phyloP scores from a whole-genome alignment of 2,888 invertebrate genomes.

The Steinernema scapterisci region DNA sequence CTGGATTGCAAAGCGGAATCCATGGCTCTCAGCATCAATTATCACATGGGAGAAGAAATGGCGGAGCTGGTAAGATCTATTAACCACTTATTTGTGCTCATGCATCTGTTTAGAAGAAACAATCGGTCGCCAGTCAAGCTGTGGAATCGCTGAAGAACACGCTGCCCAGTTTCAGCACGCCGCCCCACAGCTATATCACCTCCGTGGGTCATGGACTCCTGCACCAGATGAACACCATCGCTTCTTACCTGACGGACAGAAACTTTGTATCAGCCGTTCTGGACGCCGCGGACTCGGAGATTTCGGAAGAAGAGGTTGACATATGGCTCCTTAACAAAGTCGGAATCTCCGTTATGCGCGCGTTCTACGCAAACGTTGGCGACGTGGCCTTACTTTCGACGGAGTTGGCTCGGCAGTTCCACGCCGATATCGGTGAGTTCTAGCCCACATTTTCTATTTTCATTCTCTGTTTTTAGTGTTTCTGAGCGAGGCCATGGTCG shows the following conservation, averaged over 20 bases:
- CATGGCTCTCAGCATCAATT: constrained; percentile 44
- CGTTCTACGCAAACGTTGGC: constrained; percentile 43
- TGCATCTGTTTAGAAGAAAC: constrained; percentile 1
- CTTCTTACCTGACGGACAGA: constrained; percentile 35
- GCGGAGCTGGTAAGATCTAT: constrained; percentile 39
- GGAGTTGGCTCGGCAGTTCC: constrained; percentile 42
- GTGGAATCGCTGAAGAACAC: constrained; percentile 39
- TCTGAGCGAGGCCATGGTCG: constrained; percentile 48
- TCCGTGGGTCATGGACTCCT: constrained; percentile 50
- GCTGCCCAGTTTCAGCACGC: constrained; percentile 46
- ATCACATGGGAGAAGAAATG: constrained; percentile 49
- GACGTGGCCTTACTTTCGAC: constrained; percentile 42
- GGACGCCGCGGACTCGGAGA: constrained; percentile 38
- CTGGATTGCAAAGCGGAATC: constrained; percentile 44
- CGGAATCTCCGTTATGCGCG: constrained; percentile 39
- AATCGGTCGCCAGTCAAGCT: constrained; percentile 10
- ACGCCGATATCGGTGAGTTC: constrained; percentile 48
- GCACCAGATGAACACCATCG: constrained; percentile 27
- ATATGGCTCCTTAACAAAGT: constrained; percentile 49
- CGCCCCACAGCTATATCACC: constrained; percentile 53
- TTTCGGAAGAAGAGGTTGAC: constrained; percentile 47
- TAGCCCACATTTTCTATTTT: not conserved
- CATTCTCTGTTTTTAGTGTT: constrained; percentile 43
- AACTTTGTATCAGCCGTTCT: constrained; percentile 45
- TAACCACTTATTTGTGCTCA: not conserved